These are phyloP conservation scores for Scaptomyza hsui DNA, from an alignment of 1,140 invertebrate genomes.

Conservation along the genomic window DNA sequence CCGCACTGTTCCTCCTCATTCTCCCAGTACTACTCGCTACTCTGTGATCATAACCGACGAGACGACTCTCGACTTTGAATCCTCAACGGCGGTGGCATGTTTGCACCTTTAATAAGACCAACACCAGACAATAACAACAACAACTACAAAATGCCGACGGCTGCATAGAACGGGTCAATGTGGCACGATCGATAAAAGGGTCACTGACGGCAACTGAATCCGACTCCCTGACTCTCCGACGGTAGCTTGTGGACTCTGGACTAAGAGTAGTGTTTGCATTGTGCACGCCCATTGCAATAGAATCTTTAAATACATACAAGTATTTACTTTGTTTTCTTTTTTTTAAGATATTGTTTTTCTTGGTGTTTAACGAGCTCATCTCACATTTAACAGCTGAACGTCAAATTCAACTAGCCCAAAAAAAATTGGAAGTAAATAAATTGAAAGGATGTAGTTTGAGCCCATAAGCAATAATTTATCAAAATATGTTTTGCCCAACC, in stretches of 20 bases:
- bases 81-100: slow-evolving; percentile 76
- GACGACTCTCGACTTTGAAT: slow-evolving; percentile 39
- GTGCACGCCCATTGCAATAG: slow-evolving; percentile 41
- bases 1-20: background rate
- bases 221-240: background rate
- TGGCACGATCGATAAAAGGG: slow-evolving; percentile 33
- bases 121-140: slow-evolving; percentile 45
- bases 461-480: slow-evolving; percentile 6
- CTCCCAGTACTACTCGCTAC: background rate
- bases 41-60: slow-evolving; percentile 75
- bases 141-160: slow-evolving; percentile 54
- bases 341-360: slow-evolving; percentile 10
- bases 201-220: slow-evolving; percentile 10
- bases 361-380: slow-evolving; percentile 37
- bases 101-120: slow-evolving; percentile 83
- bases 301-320: slow-evolving; percentile 34
- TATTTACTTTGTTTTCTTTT: slow-evolving; percentile 31
- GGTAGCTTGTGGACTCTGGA: slow-evolving; percentile 22
- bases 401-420: slow-evolving; percentile 17
- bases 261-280: slow-evolving; percentile 36
- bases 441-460: background rate
- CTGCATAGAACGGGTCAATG: slow-evolving; percentile 17
- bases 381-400: slow-evolving; percentile 37
- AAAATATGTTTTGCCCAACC: slow-evolving; percentile 6
- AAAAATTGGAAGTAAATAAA: background rate